Evolutionary conservation across 1,140 invertebrate species (phyloP).

Genomic region (Psix sp.): DNA sequence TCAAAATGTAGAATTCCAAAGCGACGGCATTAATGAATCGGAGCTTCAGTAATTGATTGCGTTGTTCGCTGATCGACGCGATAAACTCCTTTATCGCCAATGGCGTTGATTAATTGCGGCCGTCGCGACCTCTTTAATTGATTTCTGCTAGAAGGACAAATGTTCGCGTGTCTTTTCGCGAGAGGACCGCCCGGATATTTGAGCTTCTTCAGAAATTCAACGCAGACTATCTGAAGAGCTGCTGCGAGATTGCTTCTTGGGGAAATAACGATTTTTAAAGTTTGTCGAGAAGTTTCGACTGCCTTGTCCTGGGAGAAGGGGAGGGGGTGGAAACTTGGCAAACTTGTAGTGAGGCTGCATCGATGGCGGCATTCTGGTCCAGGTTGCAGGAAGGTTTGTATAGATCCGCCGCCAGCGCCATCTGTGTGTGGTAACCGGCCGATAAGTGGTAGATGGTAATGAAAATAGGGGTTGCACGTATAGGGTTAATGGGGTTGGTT

Average conservation of each 20-base stretch:
- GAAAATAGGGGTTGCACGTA: slow-evolving; percentile 6
- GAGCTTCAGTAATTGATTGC: slow-evolving; percentile 29
- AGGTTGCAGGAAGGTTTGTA: slow-evolving; percentile 14
- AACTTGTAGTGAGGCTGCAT: slow-evolving; percentile 64
- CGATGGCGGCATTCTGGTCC: slow-evolving; percentile 49
- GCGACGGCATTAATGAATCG: slow-evolving; percentile 22
- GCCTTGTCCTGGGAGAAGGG: slow-evolving; percentile 28
- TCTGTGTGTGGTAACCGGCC: slow-evolving; percentile 1
- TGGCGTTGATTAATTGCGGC: slow-evolving; percentile 44
- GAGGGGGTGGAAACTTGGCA: slow-evolving; percentile 62
- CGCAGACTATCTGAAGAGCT: slow-evolving; percentile 43
- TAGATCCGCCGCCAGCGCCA: slow-evolving; percentile 18
- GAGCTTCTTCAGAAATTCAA: slow-evolving; percentile 45
- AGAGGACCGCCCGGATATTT: slow-evolving; percentile 7
- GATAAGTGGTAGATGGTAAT: slow-evolving; percentile 4
- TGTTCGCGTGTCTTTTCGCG: neutral
- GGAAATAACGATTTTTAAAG: slow-evolving; percentile 74
- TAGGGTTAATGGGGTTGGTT: neutral
- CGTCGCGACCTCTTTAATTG: slow-evolving; percentile 15
- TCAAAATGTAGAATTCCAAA: no score
- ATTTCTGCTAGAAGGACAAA: slow-evolving; percentile 2
- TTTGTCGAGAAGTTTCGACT: slow-evolving; percentile 72
- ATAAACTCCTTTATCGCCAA: slow-evolving; percentile 42
- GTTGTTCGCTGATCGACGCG: slow-evolving; percentile 25
- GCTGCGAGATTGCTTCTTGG: slow-evolving; percentile 60